A percentile compares a stretch with the other conserved stretches of the same genome.
phyloP scores from a whole-genome alignment of 2,888 invertebrate genomes.

The Polydrusus pterygomalis region DNA sequence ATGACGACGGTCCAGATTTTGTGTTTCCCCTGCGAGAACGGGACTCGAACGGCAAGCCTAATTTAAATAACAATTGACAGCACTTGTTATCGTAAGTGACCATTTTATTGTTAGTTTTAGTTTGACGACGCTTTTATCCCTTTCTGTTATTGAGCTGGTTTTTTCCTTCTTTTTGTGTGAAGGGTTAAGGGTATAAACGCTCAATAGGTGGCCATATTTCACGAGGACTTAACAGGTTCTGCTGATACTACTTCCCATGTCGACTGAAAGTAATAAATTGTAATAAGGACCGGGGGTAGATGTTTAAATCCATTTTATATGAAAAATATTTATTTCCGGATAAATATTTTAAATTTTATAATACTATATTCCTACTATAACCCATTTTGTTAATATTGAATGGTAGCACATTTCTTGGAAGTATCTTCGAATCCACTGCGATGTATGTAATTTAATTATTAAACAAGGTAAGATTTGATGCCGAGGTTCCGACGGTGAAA shows the following conservation, averaged over 20 bases:
- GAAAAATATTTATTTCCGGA: too few relatives aligned
- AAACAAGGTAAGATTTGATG: too few relatives aligned
- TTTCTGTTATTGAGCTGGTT: slow-evolving; percentile 27
- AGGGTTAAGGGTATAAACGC: background rate
- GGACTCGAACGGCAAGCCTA: slow-evolving; percentile 22
- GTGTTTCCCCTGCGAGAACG: slow-evolving; percentile 24
- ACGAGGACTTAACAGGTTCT: background rate
- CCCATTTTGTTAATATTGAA: too few relatives aligned
- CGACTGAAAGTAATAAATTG: too few relatives aligned
- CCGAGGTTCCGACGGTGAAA: too few relatives aligned
- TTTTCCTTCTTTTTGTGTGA: slow-evolving; percentile 14
- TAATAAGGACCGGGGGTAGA: too few relatives aligned
- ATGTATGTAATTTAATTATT: too few relatives aligned
- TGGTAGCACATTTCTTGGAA: too few relatives aligned
- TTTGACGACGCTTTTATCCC: slow-evolving; percentile 35
- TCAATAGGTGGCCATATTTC: background rate
- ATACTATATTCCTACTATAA: too few relatives aligned
- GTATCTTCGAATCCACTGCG: too few relatives aligned
- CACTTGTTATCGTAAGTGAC: slow-evolving; percentile 43
- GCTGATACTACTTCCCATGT: background rate
- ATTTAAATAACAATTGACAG: slow-evolving; percentile 45
- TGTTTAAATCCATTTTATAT: too few relatives aligned
- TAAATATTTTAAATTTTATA: too few relatives aligned
- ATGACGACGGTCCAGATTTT: slow-evolving; percentile 44
- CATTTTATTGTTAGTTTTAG: slow-evolving; percentile 38